Conservation (phyloP, 1,140 invertebrate species). For the Drosophila littoralis region DNA sequence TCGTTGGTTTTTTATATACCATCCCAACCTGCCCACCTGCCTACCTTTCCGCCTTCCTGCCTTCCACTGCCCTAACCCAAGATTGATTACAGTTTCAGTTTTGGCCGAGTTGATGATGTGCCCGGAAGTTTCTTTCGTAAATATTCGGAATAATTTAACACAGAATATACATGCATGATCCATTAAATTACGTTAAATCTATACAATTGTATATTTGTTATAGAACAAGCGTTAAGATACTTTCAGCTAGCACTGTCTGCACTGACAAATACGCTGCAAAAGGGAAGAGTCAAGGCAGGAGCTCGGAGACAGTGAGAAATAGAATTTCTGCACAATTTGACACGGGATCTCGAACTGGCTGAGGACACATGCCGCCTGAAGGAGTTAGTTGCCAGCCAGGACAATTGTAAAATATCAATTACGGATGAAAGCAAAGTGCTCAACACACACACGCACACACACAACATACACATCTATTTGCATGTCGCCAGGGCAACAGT, state of each 20-base stretch:
- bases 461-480: constrained; percentile 2
- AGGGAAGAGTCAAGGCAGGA: not conserved
- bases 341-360: constrained; percentile 21
- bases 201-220: constrained; percentile 9
- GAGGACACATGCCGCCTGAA: no score
- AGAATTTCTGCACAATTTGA: constrained; percentile 78
- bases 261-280: not conserved
- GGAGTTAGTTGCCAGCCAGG: constrained; percentile 19
- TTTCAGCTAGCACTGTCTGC: no score
- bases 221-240: no score
- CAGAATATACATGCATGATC: constrained; percentile 22
- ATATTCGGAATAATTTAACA: constrained; percentile 28
- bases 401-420: constrained; percentile 81
- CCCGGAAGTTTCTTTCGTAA: constrained; percentile 29
- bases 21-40: not conserved
- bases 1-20: constrained; percentile 36
- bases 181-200: constrained; percentile 30
- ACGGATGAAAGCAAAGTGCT: constrained; percentile 73
- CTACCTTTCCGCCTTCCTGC: not conserved
- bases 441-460: not conserved
- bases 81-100: constrained; percentile 47
- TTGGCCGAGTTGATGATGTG: constrained; percentile 33
- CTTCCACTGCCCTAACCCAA: constrained; percentile 6
- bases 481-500: constrained; percentile 24
- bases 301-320: constrained; percentile 56